Base-by-base conservation (phyloP, 2,797 vertebrate species). In the Allobates femoralis region DNA sequence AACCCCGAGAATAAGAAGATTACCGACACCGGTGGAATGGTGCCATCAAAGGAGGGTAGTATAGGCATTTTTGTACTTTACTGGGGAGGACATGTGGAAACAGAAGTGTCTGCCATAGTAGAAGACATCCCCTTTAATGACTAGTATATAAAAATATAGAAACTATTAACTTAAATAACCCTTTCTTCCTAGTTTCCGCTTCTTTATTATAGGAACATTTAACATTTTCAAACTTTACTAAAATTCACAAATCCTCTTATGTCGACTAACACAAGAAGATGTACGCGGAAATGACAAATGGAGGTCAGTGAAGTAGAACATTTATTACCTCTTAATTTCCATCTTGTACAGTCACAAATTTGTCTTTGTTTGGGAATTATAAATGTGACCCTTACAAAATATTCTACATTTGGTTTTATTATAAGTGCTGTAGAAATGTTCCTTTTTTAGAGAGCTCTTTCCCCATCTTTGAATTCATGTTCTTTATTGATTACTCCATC, bases 401-500 rank as follows among this genome's bases (percentile, higher is more conserved):
- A 46, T 4, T 41, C 34, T 4, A 73, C 8, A 5, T 73, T 18
- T 28, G 18, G 23, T 76, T 21, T 77, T 79, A 76, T 34, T 60
- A 1, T 37, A 79, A 14, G 21, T 3, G 16, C 34, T 37, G 55
- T 23, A 79, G 3, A 14, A 79, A 37, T 8, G 15, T 34, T 64
- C 41, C 23, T 3, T 46, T 73, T 28, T 41, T 74, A 60, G 51
- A 26, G 16, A 66, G 28, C 26, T 51, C 28, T 50, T 62, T 71
- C 34, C 21, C 56, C 10, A 21, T 75, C 67, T 64, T 46, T 15
- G 60, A 64, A 74, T 81, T 19, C 32, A 16, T 32, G 66, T 19
- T 77, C 30, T 19, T 16, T 37, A 82, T 86, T 46, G 79, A 82
- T 82, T 34, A 32, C 28, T 53, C 5, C 8, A 56, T 34, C 74